These are phyloP conservation scores for Herpailurus yagouaroundi DNA, from an alignment of 2,113 vertebrate species.

Conservation along the genomic window DNA sequence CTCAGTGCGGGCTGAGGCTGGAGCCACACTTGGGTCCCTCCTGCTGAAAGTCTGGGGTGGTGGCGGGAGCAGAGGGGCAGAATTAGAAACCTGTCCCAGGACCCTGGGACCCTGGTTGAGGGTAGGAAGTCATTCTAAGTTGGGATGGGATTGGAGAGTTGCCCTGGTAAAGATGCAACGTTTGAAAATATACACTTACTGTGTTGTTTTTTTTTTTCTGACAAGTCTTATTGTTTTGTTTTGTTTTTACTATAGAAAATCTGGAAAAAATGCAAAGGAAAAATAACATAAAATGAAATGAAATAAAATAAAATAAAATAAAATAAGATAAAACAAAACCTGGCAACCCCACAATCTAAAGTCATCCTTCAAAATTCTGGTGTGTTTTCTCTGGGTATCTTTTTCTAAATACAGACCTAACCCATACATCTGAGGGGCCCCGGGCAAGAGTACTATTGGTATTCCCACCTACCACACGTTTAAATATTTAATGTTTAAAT, in stretches of 20 bases:
- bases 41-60: background rate
- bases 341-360: background rate
- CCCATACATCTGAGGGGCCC: background rate
- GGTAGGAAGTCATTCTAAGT: background rate
- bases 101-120: background rate
- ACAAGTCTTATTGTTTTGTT: background rate
- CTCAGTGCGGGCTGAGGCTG: background rate
- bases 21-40: background rate
- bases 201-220: background rate
- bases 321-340: background rate
- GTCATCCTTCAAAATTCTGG: background rate
- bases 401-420: background rate
- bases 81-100: background rate
- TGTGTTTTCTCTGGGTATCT: background rate
- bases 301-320: background rate
- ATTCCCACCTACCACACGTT: background rate
- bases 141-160: background rate
- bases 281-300: background rate
- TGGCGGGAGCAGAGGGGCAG: background rate
- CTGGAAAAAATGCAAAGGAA: slow-evolving; percentile 14
- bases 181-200: background rate
- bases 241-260: background rate
- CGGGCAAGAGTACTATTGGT: background rate
- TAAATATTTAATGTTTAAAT: slow-evolving; percentile 34
- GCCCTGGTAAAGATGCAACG: background rate